phyloP scores from a whole-genome alignment of 2,797 vertebrate species.

The Alcedo atthis region DNA sequence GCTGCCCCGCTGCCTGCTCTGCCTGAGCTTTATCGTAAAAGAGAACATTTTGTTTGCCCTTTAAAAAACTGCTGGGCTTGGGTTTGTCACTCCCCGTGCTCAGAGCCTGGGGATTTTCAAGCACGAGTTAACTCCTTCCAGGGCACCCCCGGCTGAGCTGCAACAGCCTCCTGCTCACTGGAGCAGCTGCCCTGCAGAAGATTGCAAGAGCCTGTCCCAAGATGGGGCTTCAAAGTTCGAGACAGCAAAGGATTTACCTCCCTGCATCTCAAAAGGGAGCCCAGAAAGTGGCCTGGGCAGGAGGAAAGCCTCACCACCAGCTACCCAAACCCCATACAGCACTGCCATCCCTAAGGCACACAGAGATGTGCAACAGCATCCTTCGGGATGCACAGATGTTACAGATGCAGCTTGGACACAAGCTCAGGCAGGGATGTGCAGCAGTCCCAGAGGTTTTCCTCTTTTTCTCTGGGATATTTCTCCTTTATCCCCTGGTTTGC shows the following conservation, averaged over 20 bases:
- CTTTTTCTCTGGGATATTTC: not conserved
- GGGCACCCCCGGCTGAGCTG: not conserved
- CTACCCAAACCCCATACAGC: rapidly evolving
- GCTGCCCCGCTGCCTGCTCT: slow-evolving; percentile 1
- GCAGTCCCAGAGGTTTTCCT: not conserved
- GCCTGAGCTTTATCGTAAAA: slow-evolving; percentile 26
- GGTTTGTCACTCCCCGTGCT: not conserved
- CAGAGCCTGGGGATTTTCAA: not conserved
- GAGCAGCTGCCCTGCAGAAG: not conserved
- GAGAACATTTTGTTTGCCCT: slow-evolving; percentile 54
- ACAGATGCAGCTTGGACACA: rapidly evolving
- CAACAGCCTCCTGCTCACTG: not conserved
- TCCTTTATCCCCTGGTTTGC: not conserved
- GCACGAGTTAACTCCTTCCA: slow-evolving; percentile 3
- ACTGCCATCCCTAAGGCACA: rapidly evolving
- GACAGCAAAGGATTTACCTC: not conserved
- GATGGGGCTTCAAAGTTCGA: not conserved
- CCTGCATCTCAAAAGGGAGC: not conserved
- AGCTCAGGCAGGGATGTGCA: rapidly evolving
- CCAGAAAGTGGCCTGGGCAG: not conserved
- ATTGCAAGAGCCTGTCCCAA: not conserved
- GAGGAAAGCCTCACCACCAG: not conserved
- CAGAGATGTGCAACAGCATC: rapidly evolving
- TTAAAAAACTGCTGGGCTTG: slow-evolving; percentile 17
- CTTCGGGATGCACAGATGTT: rapidly evolving